Base-by-base conservation (phyloP, 2,888 invertebrate species). In the Lissonota sp. region DNA sequence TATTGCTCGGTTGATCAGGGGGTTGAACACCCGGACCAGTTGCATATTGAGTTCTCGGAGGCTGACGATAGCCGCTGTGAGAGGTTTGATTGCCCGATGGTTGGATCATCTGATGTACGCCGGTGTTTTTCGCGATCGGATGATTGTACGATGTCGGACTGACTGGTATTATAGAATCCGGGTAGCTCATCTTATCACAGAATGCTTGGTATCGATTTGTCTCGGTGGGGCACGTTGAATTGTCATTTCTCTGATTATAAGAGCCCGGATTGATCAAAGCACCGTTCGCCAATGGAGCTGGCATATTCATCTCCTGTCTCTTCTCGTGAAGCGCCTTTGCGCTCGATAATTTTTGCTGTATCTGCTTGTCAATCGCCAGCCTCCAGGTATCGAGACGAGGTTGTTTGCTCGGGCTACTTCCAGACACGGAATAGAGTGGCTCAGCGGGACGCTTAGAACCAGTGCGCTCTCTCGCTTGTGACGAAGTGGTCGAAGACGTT, bases 381-480 rank as follows among this genome's bases (percentile, higher is more conserved):
- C 93, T 90, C 94, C 94, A 94, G 4, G 92, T 90, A 83, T 94
- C 94, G 4, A 93, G 88, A 84, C 93, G 93, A 0, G 93, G 92
- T 44, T 94, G 92, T 87, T 94, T 94, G 77, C 90, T 92, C 4
- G 93, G 92, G 6, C 92, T 87, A 4, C 89, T 88, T 0, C 90
- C 89, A 0, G 93, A 90, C 1, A 88, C 84, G 0, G 90, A 86
- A 40, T 91, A 90, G 6, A 88, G 84, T 0, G 89, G 44, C 40
- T 91, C 91, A 0, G 90, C 89, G 0, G 92, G 87, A 75, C 94
- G 91, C 83, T 93, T 87, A 58, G 84, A n/a, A 80, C 90, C 84
- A 83, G 88, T 64, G 79, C 92, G 73, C 86, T 91, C 86, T 86
- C 88, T 73, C 86, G 90, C 12, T 26, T 58, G 63, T 7, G 74